Evolutionary conservation across 2,888 invertebrate genomes (phyloP), one percentile per base, ranked within the genome.

Genomic region (Luperina testacea): DNA sequence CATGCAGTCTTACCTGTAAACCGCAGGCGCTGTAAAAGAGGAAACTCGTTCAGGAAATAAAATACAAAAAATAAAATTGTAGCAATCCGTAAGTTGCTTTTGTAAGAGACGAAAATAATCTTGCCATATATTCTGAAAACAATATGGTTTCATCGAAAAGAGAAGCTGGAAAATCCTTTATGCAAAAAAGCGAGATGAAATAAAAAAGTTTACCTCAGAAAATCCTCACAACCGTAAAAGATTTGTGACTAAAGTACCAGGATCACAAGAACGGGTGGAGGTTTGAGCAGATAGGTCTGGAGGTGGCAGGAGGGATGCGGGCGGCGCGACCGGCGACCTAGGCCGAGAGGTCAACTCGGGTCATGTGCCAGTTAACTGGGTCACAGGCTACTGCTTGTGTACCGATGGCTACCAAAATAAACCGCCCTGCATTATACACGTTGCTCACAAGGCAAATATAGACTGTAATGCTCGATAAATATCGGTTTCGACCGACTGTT

Each of bases 331-430:
- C 95, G 89, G 85, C 86, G 95, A 94, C 96, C 95, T 93, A 94
- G 94, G 95, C 92, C 92, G 92, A 88, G 94, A 92, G 96, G 96
- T 96, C 96, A 95, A 92, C 93, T 75, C 91, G 90, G 95, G 95
- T 95, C 95, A 92, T 87, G 86, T 81, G 90, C 92, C 90, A 94
- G 92, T 92, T 88, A 96, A 94, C 94, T 95, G 88, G 96, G 96
- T 95, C 95, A 91, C 94, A 94, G 94, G 94, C 94, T 94, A 93
- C 92, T 93, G 93, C 93, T 92, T 90, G 90, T 78, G 80, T 86
- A 88, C 92, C 89, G 88, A 92, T 90, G 81, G 89, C 81, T 90
- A 94, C 93, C 94, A 93, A 95, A 95, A 95, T 94, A 95, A 95
- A 94, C 93, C 90, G 90, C 89, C 88, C 87, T 83, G 87, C 83